phyloP scores from a whole-genome alignment of 1,140 invertebrate genomes.

The Stenopsyche tienmushanensis region DNA sequence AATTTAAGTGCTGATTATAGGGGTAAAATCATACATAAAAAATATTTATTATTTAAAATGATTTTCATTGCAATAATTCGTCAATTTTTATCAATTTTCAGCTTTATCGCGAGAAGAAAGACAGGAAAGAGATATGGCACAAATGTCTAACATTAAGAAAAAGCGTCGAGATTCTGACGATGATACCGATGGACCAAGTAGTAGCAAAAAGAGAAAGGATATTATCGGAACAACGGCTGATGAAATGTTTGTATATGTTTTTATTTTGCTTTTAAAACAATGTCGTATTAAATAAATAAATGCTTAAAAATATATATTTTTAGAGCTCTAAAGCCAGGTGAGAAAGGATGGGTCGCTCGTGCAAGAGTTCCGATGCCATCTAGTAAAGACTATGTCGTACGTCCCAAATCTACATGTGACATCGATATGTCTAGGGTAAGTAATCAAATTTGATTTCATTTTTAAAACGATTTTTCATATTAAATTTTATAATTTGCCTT shows the following conservation, averaged over 20 bases:
- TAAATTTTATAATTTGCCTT: not conserved
- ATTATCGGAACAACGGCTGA: conserved; percentile 23
- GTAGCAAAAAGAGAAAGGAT: conserved; percentile 32
- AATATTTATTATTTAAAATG: conserved; percentile 24
- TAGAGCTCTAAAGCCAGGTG: conserved; percentile 79
- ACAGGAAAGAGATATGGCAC: conserved; percentile 86
- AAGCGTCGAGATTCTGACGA: conserved; percentile 46
- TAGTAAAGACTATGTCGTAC: conserved; percentile 93
- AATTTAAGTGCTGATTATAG: conserved; percentile 95
- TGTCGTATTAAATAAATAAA: not conserved
- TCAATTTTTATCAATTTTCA: conserved; percentile 40
- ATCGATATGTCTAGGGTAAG: conserved; percentile 78
- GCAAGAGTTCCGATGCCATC: conserved; percentile 94
- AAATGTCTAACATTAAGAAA: conserved; percentile 73
- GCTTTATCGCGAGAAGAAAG: conserved; percentile 83
- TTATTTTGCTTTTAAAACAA: not conserved
- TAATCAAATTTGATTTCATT: conserved; percentile 38
- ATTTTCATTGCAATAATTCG: not conserved
- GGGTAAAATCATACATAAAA: conserved; percentile 47
- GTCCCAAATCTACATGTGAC: conserved; percentile 90
- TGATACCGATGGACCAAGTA: conserved; percentile 42
- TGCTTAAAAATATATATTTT: conserved; percentile 20
- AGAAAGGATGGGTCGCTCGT: conserved; percentile 91
- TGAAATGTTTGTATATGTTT: conserved; percentile 28
- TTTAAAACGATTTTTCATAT: conserved; percentile 8